Base-by-base conservation (phyloP, 2,888 invertebrate species). In the Oligia latruncula region DNA sequence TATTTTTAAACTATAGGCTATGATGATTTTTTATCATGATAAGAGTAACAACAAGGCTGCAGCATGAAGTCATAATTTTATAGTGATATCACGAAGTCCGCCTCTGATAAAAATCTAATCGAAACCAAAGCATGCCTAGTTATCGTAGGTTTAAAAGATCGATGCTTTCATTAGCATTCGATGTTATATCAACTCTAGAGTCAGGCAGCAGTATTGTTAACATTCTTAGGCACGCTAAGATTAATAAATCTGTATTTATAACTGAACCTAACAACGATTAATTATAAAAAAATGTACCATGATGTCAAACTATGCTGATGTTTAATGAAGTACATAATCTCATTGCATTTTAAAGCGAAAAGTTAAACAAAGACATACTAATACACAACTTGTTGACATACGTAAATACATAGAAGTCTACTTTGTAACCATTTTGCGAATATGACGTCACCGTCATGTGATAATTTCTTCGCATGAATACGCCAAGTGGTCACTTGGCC, bases 371-470 rank as follows among this genome's bases (percentile, higher is more conserved):
- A 52, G 15, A 15, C 4, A 29, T 52, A 23, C 29, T 49, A 58
- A 40, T 71, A 64, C n/a, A 71, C 71, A 65, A 11, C n/a, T 64
- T 17, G 40, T 71, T 40, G 55, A n/a, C 40, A 11, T 73, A n/a
- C 40, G 15, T 73, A 17, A 65, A 74, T 55, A 76, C 29, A 49
- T 43, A n/a, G 8, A 64, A 68, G 40, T 46, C 40, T 29, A 67
- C 68, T 65, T 70, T 60, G 46, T 49, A 35, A 84, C 62, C 71
- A 75, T 74, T 71, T 72, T 55, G 58, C 52, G 20, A 76, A 46
- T 66, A 5, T 67, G 71, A 77, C 88, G 77, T 87, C 78, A 74
- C 60, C 46, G 35, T 80, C 82, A 78, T 87, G 78, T 87, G 84
- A 87, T 73, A 75, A 71, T 88, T 88, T 81, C 55, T 71, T 67